Percentiles rank a stretch among this genome's conserved stretches.
phyloP scores from a whole-genome alignment of 37 sponge, comb jelly and placozoan species.

The Tethya wilhelma region DNA sequence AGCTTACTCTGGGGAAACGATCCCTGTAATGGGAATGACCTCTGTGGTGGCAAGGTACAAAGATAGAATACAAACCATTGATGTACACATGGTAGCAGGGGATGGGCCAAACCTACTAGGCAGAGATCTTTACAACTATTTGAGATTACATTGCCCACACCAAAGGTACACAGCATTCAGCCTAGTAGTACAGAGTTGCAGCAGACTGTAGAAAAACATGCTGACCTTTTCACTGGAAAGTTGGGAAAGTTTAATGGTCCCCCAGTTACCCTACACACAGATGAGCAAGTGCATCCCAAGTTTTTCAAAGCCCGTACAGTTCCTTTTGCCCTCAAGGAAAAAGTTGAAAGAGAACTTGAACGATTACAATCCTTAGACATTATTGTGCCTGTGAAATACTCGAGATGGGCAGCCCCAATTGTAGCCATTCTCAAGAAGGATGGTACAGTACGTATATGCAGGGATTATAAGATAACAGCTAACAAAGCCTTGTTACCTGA shows the following conservation, averaged over 20 bases:
- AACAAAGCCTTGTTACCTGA: too few relatives aligned
- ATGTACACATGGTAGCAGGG: too few relatives aligned
- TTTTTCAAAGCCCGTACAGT: neutral
- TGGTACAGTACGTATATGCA: neutral
- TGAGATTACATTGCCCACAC: neutral
- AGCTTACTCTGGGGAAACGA: too few relatives aligned
- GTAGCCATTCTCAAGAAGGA: constrained; percentile 31
- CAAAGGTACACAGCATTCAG: neutral
- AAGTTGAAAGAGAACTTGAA: neutral
- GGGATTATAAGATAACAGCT: neutral
- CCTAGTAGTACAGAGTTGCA: neutral
- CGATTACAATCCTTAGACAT: constrained; percentile 12
- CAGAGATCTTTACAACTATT: too few relatives aligned
- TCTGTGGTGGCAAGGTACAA: too few relatives aligned
- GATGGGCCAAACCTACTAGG: too few relatives aligned
- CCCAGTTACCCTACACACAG: neutral
- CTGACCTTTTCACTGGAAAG: neutral
- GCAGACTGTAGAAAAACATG: neutral
- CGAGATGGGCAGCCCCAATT: constrained; percentile 44
- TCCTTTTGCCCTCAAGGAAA: constrained; percentile 20
- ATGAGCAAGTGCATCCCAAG: neutral
- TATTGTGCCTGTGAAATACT: constrained; percentile 5
- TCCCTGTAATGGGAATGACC: too few relatives aligned
- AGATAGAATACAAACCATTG: too few relatives aligned
- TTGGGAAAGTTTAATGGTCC: neutral